Percentiles rank a stretch among this genome's conserved stretches.
These are phyloP conservation scores for Trachymyrmex cornetzi DNA, from an alignment of 1,140 invertebrate genomes.

Conservation along the genomic window DNA sequence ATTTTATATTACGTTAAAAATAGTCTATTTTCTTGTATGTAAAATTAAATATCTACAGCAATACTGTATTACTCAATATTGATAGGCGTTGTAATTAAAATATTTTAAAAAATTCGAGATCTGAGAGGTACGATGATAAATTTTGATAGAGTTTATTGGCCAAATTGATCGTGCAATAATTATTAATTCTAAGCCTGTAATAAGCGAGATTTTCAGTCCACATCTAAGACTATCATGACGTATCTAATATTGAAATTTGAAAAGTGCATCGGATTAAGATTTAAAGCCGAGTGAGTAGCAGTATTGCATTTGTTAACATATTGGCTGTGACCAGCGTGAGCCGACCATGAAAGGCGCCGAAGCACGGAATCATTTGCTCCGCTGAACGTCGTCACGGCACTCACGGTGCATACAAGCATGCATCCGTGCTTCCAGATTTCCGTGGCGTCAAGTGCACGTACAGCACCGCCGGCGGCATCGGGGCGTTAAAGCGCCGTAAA, in stretches of 20 bases:
- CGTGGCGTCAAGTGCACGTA: constrained; percentile 14
- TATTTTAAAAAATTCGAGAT: neutral
- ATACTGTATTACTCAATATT: too few species aligned
- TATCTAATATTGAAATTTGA: constrained; percentile 22
- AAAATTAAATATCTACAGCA: too few species aligned
- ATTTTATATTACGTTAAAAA: too few species aligned
- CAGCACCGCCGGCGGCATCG: constrained; percentile 33
- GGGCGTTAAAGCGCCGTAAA: constrained; percentile 69
- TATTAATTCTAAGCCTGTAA: neutral
- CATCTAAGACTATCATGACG: neutral
- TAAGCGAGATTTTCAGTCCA: constrained; percentile 2
- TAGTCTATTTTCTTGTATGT: too few species aligned
- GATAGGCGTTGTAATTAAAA: too few species aligned
- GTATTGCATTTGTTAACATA: constrained; percentile 36
- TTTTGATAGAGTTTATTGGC: neutral
- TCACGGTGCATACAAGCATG: constrained; percentile 48
- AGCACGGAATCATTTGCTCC: constrained; percentile 32
- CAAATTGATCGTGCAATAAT: neutral
- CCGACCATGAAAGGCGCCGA: neutral
- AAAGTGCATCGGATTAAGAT: constrained; percentile 32
- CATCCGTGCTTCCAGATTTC: constrained; percentile 46
- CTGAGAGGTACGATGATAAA: neutral
- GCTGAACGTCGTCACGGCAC: constrained; percentile 44
- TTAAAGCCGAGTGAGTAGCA: constrained; percentile 20
- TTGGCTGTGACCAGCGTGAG: neutral